phyloP scores from a whole-genome alignment of 2,888 invertebrate species.

The Pomacea canaliculata region DNA sequence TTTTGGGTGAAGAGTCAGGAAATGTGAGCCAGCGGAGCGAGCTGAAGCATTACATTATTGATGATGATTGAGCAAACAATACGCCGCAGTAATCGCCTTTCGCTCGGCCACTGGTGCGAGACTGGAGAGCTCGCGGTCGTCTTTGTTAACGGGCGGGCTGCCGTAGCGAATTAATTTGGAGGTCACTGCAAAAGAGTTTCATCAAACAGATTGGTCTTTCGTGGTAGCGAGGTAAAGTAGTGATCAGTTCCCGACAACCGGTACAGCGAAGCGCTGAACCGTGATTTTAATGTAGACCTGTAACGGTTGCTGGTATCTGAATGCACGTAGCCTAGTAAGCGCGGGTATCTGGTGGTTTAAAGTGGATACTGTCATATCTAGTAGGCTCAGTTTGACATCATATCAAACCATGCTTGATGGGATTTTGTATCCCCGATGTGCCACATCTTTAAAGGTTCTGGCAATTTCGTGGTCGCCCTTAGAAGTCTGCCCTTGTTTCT shows the following conservation, averaged over 20 bases:
- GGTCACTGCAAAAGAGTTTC: constrained; percentile 13
- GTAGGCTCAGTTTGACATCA: no score
- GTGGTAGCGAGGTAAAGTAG: constrained; percentile 2
- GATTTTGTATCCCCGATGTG: no score
- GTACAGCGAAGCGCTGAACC: no score
- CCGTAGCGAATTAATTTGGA: constrained; percentile 20
- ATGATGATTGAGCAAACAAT: constrained; percentile 24
- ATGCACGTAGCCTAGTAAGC: no score
- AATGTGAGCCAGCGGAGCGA: constrained; percentile 4
- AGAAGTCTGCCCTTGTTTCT: no score
- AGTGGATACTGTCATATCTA: no score
- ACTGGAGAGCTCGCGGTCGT: constrained; percentile 2
- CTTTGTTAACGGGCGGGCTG: neutral
- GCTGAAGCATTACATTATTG: constrained; percentile 20
- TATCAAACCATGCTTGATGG: no score
- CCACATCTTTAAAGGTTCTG: no score
- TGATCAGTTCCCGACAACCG: neutral
- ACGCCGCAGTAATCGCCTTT: constrained; percentile 11
- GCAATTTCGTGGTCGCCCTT: no score
- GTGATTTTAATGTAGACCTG: no score
- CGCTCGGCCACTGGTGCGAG: constrained; percentile 11
- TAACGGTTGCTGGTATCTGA: no score
- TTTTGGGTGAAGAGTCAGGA: neutral
- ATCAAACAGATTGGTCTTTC: constrained; percentile 23
- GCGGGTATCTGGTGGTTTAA: no score